These are phyloP conservation scores for Echeneis naucrates DNA, from an alignment of 2,797 vertebrate genomes.

Conservation along the genomic window DNA sequence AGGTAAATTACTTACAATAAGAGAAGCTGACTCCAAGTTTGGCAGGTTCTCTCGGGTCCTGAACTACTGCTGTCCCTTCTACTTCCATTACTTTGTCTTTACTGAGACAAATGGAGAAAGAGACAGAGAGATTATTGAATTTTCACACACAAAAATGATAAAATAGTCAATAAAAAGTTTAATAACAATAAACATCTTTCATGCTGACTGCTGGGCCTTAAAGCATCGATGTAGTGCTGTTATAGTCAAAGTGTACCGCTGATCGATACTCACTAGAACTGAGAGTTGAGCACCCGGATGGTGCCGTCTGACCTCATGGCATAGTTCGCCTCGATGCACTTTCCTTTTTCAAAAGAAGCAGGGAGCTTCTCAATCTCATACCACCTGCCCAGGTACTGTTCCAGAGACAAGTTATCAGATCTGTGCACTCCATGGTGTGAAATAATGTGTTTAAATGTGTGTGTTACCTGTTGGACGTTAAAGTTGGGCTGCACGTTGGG, in stretches of 20 bases:
- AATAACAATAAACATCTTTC: neutral
- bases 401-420: neutral
- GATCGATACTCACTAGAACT: constrained; percentile 84
- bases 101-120: constrained; percentile 70
- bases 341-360: constrained; percentile 86
- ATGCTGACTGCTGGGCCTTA: too few species aligned
- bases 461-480: constrained; percentile 82
- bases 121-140: neutral
- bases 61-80: constrained; percentile 85
- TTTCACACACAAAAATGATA: too few species aligned
- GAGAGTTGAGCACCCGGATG: constrained; percentile 85
- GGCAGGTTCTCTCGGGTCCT: constrained; percentile 83
- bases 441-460: neutral
- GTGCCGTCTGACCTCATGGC: constrained; percentile 83
- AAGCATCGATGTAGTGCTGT: too few species aligned
- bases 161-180: neutral
- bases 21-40: constrained; percentile 90
- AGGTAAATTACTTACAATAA: constrained; percentile 86
- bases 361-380: constrained; percentile 93
- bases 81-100: constrained; percentile 79
- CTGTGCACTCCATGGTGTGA: neutral
- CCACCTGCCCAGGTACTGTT: constrained; percentile 89
- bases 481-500: constrained; percentile 84
- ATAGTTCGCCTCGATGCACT: constrained; percentile 90
- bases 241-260: too few species aligned